Conservation (phyloP, 2,888 invertebrate genomes). For the Junonia oenone region DNA sequence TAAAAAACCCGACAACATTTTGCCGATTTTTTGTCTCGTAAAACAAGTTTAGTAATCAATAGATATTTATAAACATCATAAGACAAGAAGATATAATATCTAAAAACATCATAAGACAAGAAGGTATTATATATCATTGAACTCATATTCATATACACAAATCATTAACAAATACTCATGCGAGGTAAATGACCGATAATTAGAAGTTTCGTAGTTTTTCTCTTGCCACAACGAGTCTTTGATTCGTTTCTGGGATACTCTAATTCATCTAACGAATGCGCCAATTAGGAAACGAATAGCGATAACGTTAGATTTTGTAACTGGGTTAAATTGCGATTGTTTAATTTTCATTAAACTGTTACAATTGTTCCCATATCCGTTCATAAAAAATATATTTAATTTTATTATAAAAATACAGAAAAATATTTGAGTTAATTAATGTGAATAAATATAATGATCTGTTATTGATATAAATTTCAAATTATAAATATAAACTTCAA, state of each 20-base stretch:
- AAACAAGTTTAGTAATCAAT: not conserved
- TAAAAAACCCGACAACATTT: not conserved
- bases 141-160: not conserved
- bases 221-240: conserved; percentile 28
- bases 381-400: too few relatives aligned
- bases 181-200: conserved; percentile 22
- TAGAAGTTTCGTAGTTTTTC: conserved; percentile 10
- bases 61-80: too few relatives aligned
- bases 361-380: too few relatives aligned
- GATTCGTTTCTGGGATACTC: conserved; percentile 38
- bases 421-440: too few relatives aligned
- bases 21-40: not conserved
- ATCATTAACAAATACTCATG: not conserved
- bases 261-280: conserved; percentile 48
- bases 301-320: conserved; percentile 16
- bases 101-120: not conserved
- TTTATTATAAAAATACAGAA: too few relatives aligned
- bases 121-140: not conserved
- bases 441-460: too few relatives aligned
- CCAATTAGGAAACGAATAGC: conserved; percentile 38
- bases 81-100: not conserved
- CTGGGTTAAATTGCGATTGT: not conserved
- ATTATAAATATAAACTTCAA: too few relatives aligned
- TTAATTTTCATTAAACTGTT: not conserved
- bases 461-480: too few relatives aligned